Conservation (phyloP, 2,888 invertebrate species). For the Microplitis deprimator region DNA sequence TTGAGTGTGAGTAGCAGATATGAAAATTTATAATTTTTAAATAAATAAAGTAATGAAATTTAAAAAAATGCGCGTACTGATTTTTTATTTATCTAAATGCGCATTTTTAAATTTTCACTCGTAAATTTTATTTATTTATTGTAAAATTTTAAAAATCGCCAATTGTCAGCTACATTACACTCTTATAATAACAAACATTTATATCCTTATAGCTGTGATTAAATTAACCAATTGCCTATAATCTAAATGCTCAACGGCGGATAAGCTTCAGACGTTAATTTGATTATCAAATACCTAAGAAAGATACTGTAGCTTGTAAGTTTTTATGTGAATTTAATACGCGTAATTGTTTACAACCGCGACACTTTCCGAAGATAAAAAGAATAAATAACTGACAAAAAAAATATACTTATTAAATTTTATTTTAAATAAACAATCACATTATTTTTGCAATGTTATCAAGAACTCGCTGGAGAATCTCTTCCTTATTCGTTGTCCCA, state of each 20-base stretch:
- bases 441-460: constrained; percentile 48
- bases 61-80: no score
- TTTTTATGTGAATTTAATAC: constrained; percentile 24
- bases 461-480: constrained; percentile 55
- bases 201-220: no score
- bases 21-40: no score
- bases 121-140: no score
- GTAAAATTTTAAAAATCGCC: no score
- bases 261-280: not conserved
- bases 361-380: not conserved
- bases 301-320: constrained; percentile 8
- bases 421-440: not conserved
- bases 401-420: not conserved
- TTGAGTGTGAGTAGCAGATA: no score
- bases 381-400: not conserved
- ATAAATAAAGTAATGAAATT: no score
- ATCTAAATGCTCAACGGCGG: not conserved
- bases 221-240: no score
- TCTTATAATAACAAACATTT: no score
- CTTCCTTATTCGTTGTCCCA: constrained; percentile 52
- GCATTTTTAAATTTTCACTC: no score
- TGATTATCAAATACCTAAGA: not conserved
- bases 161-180: no score
- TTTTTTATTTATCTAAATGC: no score
- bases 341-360: constrained; percentile 6